Base-by-base conservation (phyloP, 2,888 invertebrate genomes). In the Drosophila mulleri region DNA sequence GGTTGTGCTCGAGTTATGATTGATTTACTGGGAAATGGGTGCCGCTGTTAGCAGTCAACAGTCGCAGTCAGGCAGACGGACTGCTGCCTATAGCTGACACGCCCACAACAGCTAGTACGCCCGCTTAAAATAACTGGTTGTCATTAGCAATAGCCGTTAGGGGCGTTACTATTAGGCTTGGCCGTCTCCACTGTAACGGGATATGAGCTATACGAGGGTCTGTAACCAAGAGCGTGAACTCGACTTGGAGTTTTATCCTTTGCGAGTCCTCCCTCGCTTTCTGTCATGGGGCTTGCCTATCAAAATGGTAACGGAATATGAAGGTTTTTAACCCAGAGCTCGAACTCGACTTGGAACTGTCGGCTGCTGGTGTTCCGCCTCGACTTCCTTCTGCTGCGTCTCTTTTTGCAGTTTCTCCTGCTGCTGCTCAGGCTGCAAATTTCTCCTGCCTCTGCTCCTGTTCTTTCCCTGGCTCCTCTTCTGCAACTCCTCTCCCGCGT, bases 81-180 rank as follows among this genome's bases (percentile, higher is more conserved):
- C 12, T 9, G 35, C 48, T 41, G 37, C 7, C 42, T 26, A 26
- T 16, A 3, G n/a, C 16, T 35, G 45, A 2, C 45, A 52, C 9
- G 26, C 32, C 48, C 23, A 29, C 20, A 32, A 29, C 32, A n/a
- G 32, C 23, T n/a, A 8, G 32, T 16, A 14, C 37, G n/a, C 32
- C 58, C 42, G 6, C 39, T 29, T 26, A 2, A 60, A 41, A 20
- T 59, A 74, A 60, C 70, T 58, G 70, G 72, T 72, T 81, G 89
- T 81, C 79, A 86, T 88, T 84, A 80, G 78, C 73, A 81, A 83
- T 84, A 61, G 89, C 29, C 66, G 63, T 69, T 71, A 65, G 73
- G 75, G 66, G 70, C 66, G 66, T 78, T 77, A 42, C 58, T 61
- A 54, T 69, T 58, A 61, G 73, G 54, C 41, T 60, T 35, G 44